Evolutionary conservation across 2,888 invertebrate species (phyloP), one percentile per base, ranked within the genome.

Genomic region (Polymixis lichenea): DNA sequence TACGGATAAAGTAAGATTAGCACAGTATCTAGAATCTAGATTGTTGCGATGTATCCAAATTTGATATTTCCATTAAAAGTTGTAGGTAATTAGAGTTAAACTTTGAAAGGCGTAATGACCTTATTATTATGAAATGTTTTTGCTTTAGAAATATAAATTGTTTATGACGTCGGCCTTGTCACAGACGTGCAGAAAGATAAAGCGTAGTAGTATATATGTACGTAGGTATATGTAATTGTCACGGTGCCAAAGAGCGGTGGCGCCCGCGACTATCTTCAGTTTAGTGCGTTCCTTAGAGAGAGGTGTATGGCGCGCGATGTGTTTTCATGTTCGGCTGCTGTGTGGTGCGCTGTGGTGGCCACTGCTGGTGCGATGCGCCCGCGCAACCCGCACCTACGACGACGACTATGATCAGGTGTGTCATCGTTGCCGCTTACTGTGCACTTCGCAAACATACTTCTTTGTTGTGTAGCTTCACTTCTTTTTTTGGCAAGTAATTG

Each of bases 301-400:
- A 94, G 94, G 96, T 95, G 96, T 95, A 95, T 95, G 95, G 95
- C 95, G 94, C 94, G 95, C 93, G 92, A 96, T 96, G 96, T 96
- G 96, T 94, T 95, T 96, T 88, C 95, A 96, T 92, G 93, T 96
- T 91, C 96, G 96, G 87, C 94, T 96, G 93, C 92, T 96, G 91
- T 96, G 96, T 93, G 96, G 94, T 88, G 96, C 96, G 92, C 95
- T 96, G 86, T 96, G 96, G 95, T 96, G 96, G 96, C 96, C 96
- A 87, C 90, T 96, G 94, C 93, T 96, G 94, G 90, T 93, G 87
- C 93, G 96, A 85, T 95, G 94, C 92, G 95, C 94, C 85, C 95
- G 95, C 92, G 95, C 95, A 87, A 90, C 93, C 73, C 93, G 92
- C 88, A 88, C 88, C 93, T 95, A 93, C 93, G 94, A 96, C 94